Evolutionary conservation across 2,797 vertebrate genomes (phyloP), one percentile per base, ranked within the genome.

Genomic region (Lateolabrax maculatus): DNA sequence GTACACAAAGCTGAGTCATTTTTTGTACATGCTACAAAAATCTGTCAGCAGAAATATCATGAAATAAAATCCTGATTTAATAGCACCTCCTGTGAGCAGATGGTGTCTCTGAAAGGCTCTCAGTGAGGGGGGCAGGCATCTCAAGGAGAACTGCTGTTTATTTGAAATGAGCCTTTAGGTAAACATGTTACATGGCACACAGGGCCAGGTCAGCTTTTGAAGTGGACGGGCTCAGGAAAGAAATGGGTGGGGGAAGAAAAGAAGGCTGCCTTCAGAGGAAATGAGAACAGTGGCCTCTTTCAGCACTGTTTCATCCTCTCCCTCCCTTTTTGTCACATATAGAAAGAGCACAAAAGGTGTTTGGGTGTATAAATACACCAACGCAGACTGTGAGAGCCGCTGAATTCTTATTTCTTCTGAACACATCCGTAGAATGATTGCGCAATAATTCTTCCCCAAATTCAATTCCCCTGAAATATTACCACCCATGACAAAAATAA

Each of bases 131-230:
- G 80, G 66, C 55, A 71, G 85, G 75, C 87, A 84, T 84, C 90
- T 84, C 84, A 83, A 89, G 81, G 84, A 91, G 91, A 85, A 84
- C 85, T 75, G 84, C 87, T 94, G 94, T 95, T 95, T 95, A 93
- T 96, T 95, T 94, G 87, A 95, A 95, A 92, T 58, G 84, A 94
- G 91, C 87, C 91, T 92, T 94, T 92, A 92, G 88, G 92, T 95
- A 93, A 94, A 94, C 93, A 91, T 65, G 89, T 91, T 92, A 91
- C 92, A 93, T 67, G 80, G 91, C 90, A 89, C 90, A 94, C 89
- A 87, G 90, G 88, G 86, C 90, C 84, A 81, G 91, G 90, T 93
- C 92, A 91, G 90, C 88, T 66, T 95, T 94, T 95, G 94, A 95
- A 95, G 94, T 94, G 88, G 90, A 90, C 39, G 77, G 80, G 86